A percentile compares a stretch with the other conserved stretches of the same genome.
Conservation (phyloP, 2,113 vertebrate species). For the Excalfactoria chinensis region DNA sequence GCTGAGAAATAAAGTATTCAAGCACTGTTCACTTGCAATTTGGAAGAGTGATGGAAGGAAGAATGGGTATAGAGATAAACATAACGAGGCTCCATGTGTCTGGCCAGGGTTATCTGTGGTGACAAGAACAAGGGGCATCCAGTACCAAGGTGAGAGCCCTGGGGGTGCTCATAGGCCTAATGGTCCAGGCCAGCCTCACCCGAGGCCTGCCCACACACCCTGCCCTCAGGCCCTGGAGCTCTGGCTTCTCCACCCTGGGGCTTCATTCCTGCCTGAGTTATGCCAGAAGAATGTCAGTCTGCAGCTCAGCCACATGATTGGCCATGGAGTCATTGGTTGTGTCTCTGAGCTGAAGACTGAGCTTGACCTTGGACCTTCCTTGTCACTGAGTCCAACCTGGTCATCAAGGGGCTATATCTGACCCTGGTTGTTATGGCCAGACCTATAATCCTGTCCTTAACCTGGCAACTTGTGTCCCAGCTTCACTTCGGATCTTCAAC, state of each 20-base stretch:
- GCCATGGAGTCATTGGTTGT: neutral
- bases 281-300: neutral
- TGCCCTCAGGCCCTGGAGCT: neutral
- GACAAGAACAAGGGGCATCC: neutral
- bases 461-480: neutral
- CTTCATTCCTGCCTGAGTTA: neutral
- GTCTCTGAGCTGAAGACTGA: neutral
- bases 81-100: neutral
- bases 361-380: neutral
- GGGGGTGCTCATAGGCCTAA: neutral
- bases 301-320: neutral
- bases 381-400: neutral
- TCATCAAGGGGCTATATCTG: neutral
- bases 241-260: neutral
- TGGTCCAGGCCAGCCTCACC: neutral
- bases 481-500: neutral
- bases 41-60: neutral
- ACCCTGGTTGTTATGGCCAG: neutral
- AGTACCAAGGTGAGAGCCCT: neutral
- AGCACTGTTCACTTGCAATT: neutral
- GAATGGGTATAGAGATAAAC: neutral
- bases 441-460: neutral
- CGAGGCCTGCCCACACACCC: neutral
- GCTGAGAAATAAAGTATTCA: neutral
- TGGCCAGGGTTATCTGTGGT: neutral